A percentile compares a stretch with the other conserved stretches of the same genome.
phyloP scores from a whole-genome alignment of 2,113 vertebrate genomes.

The human (Homo sapiens) region DNA sequence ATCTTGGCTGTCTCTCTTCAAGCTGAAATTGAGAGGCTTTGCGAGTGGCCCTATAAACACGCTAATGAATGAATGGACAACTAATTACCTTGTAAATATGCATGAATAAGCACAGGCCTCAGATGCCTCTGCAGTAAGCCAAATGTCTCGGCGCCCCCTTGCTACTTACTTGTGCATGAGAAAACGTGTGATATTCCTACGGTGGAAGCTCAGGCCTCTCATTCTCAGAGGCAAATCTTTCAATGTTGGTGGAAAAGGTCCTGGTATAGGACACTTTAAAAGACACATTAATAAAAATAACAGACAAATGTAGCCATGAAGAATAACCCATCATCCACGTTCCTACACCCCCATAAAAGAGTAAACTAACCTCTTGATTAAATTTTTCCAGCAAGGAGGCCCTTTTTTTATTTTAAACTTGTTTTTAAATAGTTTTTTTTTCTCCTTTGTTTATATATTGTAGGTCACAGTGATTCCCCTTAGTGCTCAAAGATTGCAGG shows the following conservation, averaged over 20 bases:
- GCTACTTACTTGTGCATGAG: conserved; percentile 63
- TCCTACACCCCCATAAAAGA: neutral
- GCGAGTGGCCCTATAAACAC: conserved; percentile 72
- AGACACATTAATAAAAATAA: neutral
- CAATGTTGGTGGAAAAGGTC: neutral
- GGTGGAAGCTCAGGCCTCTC: neutral
- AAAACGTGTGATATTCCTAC: neutral
- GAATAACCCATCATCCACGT: neutral
- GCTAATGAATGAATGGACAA: conserved; percentile 80
- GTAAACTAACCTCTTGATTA: neutral
- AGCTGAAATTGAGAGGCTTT: conserved; percentile 68
- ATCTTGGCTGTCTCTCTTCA: conserved; percentile 61
- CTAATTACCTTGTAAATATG: conserved; percentile 81
- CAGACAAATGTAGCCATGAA: neutral
- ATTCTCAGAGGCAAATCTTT: neutral
- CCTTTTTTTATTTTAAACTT: neutral
- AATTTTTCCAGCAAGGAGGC: neutral
- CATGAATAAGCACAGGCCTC: conserved; percentile 67
- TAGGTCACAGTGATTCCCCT: neutral
- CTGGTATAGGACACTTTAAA: neutral
- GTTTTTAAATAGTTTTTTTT: neutral
- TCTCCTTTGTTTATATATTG: neutral
- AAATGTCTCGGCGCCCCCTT: conserved; percentile 72
- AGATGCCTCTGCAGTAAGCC: conserved; percentile 60
- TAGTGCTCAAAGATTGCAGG: neutral